Evolutionary conservation across 2,797 vertebrate species (phyloP), one percentile per base, ranked within the genome.

Genomic region (Rhincodon typus): DNA sequence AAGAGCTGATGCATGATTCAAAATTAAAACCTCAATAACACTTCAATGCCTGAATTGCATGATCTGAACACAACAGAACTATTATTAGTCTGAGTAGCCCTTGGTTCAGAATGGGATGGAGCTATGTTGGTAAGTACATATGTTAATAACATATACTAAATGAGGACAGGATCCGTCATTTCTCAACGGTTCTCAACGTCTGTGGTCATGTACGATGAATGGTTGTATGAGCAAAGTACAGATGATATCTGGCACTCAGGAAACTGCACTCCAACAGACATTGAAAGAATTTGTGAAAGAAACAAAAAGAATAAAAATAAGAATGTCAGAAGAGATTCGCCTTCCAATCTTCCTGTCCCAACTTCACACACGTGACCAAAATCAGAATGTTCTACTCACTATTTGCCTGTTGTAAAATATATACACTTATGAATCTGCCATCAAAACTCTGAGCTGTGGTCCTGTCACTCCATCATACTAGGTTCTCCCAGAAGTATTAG

Each of bases 21-120:
- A 77, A 94, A 53, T 74, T 19, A 95, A 95, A 77, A 70, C 19
- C 94, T 95, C 15, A 72, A 95, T 77, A 4, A 77, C 27, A n/a
- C 10, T 74, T 74, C 46, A 95, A 77, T n/a, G 72, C 30, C 8
- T 0, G 50, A 88, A 4, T 62, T 88, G 62, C n/a, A 62, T n/a
- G 13, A 66, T 90, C 30, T n/a, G 87, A 62, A 90, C 87, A 34
- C 13, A 90, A 30, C 57, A n/a, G 6, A 15, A 66, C 34, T 17
- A 19, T 34, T 34, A 90, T 34, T 17, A 62, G 12, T 90, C 27
- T 23, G 38, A 84, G 5, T 42, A 84, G 38, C 42, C 21, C 4
- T 27, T 62, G 53, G 34, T 90, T 90, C 53, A n/a, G 53, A 30
- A 88, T 46, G 53, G 6, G 19, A 30, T 57, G 30, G 1, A n/a